A percentile compares a stretch with the other conserved stretches of the same genome.
Evolutionary conservation across 2,888 invertebrate species (phyloP).

Genomic region (Lithophane semibrunnea): DNA sequence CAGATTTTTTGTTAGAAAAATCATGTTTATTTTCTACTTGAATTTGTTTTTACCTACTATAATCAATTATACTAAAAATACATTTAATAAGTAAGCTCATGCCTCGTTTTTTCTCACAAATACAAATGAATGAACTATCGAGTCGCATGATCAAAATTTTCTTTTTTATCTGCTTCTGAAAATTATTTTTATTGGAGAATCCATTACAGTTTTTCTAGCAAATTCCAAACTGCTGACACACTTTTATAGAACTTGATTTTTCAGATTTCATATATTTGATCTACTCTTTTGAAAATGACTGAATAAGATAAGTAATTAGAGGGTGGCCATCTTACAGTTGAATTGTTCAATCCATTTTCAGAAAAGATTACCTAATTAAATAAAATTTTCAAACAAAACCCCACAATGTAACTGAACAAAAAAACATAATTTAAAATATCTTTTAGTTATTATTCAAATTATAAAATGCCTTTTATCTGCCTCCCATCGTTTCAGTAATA

Average conservation of each 20-base stretch:
- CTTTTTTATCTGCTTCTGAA: slow-evolving; percentile 22
- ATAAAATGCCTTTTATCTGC: slow-evolving; percentile 57
- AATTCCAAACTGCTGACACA: slow-evolving; percentile 28
- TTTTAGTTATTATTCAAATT: slow-evolving; percentile 45
- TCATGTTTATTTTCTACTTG: too few species aligned
- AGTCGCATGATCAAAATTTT: slow-evolving; percentile 7
- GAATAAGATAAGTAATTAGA: neutral
- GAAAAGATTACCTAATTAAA: neutral
- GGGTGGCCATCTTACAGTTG: neutral
- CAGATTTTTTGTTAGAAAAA: neutral
- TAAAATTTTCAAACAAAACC: slow-evolving; percentile 9
- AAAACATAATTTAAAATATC: slow-evolving; percentile 13
- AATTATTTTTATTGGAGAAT: slow-evolving; percentile 20
- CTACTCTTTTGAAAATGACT: neutral
- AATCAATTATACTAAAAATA: neutral
- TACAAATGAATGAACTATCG: neutral
- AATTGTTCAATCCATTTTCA: neutral
- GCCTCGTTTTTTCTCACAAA: neutral
- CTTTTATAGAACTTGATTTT: slow-evolving; percentile 7
- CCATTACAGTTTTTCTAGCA: slow-evolving; percentile 34
- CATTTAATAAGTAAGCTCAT: neutral
- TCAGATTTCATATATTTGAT: neutral
- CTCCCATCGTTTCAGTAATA: slow-evolving; percentile 51
- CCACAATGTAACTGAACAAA: slow-evolving; percentile 4
- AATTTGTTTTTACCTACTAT: neutral